A percentile compares a stretch with the other conserved stretches of the same genome.
Evolutionary conservation across 2,113 vertebrate genomes (phyloP).

Genomic region (Sardina pilchardus): DNA sequence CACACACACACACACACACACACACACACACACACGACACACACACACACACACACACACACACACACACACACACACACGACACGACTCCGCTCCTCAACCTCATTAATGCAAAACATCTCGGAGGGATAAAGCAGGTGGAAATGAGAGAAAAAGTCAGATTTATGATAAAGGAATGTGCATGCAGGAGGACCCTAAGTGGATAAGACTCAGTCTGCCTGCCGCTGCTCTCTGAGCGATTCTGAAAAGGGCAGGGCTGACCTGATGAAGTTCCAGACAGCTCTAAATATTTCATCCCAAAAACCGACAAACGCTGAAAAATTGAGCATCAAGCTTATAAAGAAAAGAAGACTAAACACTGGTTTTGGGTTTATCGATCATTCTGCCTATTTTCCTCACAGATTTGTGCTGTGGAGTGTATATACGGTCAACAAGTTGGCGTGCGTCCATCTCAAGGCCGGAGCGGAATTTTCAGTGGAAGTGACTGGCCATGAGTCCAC

Average conservation of each 20-base stretch:
- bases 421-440: neutral
- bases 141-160: conserved; percentile 2
- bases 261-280: neutral
- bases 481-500: conserved; percentile 49
- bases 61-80: neutral
- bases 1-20: no score
- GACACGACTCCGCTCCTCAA: conserved; percentile 28
- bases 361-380: neutral
- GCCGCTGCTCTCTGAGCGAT: neutral
- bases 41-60: neutral
- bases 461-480: conserved; percentile 21
- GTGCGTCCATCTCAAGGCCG: neutral
- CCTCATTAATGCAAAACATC: conserved; percentile 57
- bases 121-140: neutral
- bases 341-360: neutral
- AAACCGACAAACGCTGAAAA: neutral
- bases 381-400: neutral
- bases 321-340: neutral
- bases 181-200: neutral
- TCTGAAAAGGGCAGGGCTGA: neutral
- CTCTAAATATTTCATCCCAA: neutral
- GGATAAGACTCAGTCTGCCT: neutral
- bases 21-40: neutral
- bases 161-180: neutral
- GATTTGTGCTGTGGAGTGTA: neutral